Evolutionary conservation across 2,113 vertebrate species (phyloP).

Genomic region (Chitala chitala): DNA sequence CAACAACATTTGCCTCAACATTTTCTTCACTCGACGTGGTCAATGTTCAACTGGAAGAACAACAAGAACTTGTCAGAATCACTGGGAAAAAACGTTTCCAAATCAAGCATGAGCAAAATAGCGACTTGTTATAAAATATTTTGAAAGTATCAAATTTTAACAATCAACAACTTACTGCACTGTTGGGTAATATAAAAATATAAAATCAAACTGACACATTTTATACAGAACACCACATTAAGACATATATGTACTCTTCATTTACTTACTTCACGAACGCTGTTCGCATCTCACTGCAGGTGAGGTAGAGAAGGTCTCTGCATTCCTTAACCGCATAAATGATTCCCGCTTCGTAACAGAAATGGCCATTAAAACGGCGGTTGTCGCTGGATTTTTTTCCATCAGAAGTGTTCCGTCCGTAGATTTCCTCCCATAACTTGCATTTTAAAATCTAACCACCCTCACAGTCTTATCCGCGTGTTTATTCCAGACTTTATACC

Average conservation of each 20-base stretch:
- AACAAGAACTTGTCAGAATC: background rate
- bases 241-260: constrained; percentile 14
- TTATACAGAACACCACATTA: background rate
- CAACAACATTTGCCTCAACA: constrained; percentile 75
- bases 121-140: background rate
- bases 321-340: constrained; percentile 53
- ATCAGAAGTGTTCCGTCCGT: background rate
- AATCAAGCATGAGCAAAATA: background rate
- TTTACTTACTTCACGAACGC: constrained; percentile 51
- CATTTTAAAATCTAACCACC: background rate
- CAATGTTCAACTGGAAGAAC: constrained; percentile 35
- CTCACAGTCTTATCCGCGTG: background rate
- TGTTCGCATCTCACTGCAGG: constrained; percentile 50
- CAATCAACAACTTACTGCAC: no score
- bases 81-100: background rate
- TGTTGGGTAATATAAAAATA: background rate
- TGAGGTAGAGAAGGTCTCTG: constrained; percentile 45
- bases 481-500: no score
- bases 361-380: constrained; percentile 8
- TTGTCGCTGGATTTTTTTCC: background rate
- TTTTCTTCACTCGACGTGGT: constrained; percentile 27
- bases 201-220: no score
- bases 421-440: constrained; percentile 5
- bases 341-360: constrained; percentile 8
- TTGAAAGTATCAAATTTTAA: background rate